Evolutionary conservation across 2,888 invertebrate genomes (phyloP), one percentile per base, ranked within the genome.

Genomic region (Archips crataeganus): DNA sequence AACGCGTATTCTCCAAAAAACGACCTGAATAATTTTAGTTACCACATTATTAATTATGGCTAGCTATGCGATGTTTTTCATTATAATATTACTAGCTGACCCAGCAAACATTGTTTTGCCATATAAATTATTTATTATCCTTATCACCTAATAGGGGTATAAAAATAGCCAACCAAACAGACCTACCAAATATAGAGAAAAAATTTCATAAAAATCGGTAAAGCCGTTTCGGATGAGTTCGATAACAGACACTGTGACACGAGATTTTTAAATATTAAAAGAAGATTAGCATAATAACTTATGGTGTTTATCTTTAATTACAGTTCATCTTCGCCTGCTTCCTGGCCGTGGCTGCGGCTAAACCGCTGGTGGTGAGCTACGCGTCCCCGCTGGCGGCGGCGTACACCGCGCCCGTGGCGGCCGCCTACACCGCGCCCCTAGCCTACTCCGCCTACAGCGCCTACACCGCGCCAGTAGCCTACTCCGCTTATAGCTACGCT

Each of bases 291-390:
- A 63, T 23, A 45, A 1, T n/a, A 9, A 54, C 23, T 23, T 9
- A 23, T 9, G 3, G 13, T 3, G 8, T 5, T 34, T 34, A 5
- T 60, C 3, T 39, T 63, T 34, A 10, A 64, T 69, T 59, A 4
- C 86, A 95, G 95, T 77, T 95, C 85, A 89, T 95, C 78, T 90
- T 95, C 88, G 89, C 92, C 77, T 94, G 95, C 83, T 86, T 95
- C 80, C 85, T 96, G 91, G 95, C 95, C 61, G 83, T 87, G 77
- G 85, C 86, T 65, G 76, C 82, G 75, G 88, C 88, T 76, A 87
- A 87, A 80, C 88, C 88, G 6, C 77, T 84, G 78, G 81, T 86
- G 75, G 82, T 76, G 36, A 77, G 75, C 59, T 72, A 68, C 64
- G 68, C 73, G 6, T 3, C 64, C n/a, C 71, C 71, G 23, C n/a